Conservation (phyloP, 2,888 invertebrate species). For the Scaptomyza tumidula region DNA sequence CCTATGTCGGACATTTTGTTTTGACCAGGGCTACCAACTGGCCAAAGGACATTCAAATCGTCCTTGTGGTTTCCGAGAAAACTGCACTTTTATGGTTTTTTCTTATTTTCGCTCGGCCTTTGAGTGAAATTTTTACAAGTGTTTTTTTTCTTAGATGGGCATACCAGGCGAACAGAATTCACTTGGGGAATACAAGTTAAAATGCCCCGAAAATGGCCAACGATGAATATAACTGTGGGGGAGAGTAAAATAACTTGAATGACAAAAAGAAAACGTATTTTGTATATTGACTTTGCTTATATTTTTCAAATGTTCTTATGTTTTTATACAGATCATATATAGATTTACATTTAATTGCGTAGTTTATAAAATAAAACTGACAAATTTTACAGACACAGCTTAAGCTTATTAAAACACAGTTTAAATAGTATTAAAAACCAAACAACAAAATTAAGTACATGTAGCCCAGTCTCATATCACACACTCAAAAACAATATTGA, state of each 20-base stretch:
- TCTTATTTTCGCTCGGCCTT: too few species aligned
- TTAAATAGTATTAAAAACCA: constrained; percentile 6
- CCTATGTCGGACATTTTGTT: too few species aligned
- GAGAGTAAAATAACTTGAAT: neutral
- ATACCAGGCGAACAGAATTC: neutral
- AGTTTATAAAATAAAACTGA: constrained; percentile 23
- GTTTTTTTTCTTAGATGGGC: too few species aligned
- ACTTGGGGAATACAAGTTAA: neutral
- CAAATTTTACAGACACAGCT: constrained; percentile 34
- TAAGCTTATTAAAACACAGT: constrained; percentile 36
- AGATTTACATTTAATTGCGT: constrained; percentile 29
- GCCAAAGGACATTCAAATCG: too few species aligned
- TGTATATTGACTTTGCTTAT: constrained; percentile 10
- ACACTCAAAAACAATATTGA: constrained; percentile 11
- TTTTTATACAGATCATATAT: constrained; percentile 42
- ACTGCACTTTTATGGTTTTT: too few species aligned
- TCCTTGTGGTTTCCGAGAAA: too few species aligned
- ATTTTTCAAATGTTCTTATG: constrained; percentile 23
- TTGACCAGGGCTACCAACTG: too few species aligned
- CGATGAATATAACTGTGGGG: too few species aligned
- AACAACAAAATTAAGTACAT: constrained; percentile 47
- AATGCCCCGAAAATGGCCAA: neutral
- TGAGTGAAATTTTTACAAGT: too few species aligned
- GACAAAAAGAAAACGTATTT: neutral
- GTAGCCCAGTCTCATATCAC: constrained; percentile 41